Conservation (phyloP, 2,113 vertebrate genomes). For the Egretta garzetta region DNA sequence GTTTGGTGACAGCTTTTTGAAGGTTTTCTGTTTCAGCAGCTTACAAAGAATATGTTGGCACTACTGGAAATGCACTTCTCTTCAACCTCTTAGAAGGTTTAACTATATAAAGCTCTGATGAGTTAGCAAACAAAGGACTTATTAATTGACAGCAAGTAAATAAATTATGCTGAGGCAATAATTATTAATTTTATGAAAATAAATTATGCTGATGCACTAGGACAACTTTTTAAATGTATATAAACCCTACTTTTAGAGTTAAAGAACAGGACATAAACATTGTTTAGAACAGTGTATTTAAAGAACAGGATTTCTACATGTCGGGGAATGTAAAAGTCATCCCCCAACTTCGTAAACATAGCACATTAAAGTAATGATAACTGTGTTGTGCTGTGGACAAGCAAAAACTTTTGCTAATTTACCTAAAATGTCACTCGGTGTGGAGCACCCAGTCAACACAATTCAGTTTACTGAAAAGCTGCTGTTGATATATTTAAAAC, state of each 20-base stretch:
- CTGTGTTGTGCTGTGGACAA: not conserved
- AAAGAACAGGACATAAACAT: not conserved
- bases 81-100: not conserved
- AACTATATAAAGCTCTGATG: not conserved
- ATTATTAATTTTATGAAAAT: not conserved
- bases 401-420: not conserved
- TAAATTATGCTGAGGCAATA: not conserved
- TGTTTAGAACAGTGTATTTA: not conserved
- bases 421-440: not conserved
- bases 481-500: not conserved
- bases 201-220: not conserved
- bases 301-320: not conserved
- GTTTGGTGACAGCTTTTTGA: not conserved
- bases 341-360: accelerated
- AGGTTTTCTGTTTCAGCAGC: not conserved
- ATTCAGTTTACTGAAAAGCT: not conserved
- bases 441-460: not conserved
- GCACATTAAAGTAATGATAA: not conserved
- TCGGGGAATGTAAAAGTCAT: not conserved
- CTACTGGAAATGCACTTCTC: not conserved
- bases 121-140: not conserved
- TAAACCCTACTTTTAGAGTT: not conserved
- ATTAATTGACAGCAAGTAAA: not conserved
- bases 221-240: not conserved
- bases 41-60: not conserved